Base-by-base conservation (phyloP, 2,797 vertebrate genomes). In the Neosilurus hyrtlii region DNA sequence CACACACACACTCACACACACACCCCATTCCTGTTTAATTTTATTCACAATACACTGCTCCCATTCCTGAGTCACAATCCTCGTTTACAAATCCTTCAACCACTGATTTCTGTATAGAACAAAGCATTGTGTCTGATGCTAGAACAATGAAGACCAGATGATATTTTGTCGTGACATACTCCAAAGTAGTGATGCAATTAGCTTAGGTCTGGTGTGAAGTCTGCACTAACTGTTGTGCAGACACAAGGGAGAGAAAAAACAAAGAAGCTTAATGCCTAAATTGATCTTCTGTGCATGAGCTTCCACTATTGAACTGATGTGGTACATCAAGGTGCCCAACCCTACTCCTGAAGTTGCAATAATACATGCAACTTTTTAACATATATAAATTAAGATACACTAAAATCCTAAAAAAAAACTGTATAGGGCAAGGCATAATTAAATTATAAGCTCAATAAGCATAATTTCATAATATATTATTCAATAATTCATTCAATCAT, bases 171-270 rank as follows among this genome's bases (percentile, higher is more conserved):
- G 73, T 82, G 76, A 81, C 85, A 63, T 79, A 76, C 86, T 86
- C 75, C 63, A 82, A 76, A 83, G 85, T 76, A 74, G 68, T 88
- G 74, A 86, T 77, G 79, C 85, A 84, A 88, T 86, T 86, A 84
- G 74, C 81, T 70, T 51, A 56, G 54, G 84, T 82, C 74, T 86
- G 63, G 79, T 82, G 75, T 81, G 72, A 74, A 75, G 78, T 77
- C 70, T 78, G 76, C 76, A 75, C 83, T 82, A 86, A 82, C 61
- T 63, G 63, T 76, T 72, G 71, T 54, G 43, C 24, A 66, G 67
- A 83, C 83, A 67, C 83, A 81, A 14, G 78, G 61, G 80, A 79
- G 61, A 73, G 51, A 74, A 37, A 4, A 66, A 74, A 63, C 80
- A 73, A 79, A 82, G 51, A 72, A 63, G 59, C 56, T 73, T 82